Percentiles rank a stretch among this genome's conserved stretches.
These are phyloP conservation scores for Phortica magna DNA, from an alignment of 2,888 invertebrate genomes.

Conservation along the genomic window DNA sequence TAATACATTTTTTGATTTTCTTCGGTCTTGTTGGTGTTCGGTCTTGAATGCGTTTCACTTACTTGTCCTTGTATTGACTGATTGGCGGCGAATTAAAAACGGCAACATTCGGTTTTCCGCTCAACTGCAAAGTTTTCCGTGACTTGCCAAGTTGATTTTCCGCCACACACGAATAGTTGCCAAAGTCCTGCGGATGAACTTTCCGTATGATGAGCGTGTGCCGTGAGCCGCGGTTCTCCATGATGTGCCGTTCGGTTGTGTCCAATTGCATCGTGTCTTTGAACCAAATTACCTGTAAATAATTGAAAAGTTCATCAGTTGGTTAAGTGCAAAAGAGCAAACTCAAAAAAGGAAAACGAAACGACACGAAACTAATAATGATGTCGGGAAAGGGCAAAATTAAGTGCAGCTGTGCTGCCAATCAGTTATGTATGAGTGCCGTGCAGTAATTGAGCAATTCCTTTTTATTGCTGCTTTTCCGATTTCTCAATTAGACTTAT, in stretches of 20 bases:
- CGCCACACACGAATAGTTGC: conserved; percentile 85
- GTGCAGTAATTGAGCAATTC: background rate
- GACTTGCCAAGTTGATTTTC: conserved; percentile 84
- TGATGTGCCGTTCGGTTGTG: conserved; percentile 83
- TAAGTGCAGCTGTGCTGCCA: background rate
- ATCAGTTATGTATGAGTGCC: background rate
- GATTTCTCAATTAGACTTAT: too few relatives aligned
- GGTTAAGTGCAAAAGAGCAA: background rate
- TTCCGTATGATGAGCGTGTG: conserved; percentile 84
- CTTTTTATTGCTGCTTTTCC: background rate
- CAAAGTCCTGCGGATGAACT: conserved; percentile 84
- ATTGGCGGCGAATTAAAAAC: conserved; percentile 82
- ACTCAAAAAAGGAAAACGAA: background rate
- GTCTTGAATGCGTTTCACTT: conserved; percentile 55
- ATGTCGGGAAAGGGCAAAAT: background rate
- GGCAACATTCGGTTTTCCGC: conserved; percentile 83
- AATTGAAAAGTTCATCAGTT: conserved; percentile 59
- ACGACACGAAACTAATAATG: background rate
- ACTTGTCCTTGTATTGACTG: conserved; percentile 80
- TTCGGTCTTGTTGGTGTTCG: background rate
- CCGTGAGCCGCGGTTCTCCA: conserved; percentile 83
- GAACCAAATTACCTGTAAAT: conserved; percentile 83
- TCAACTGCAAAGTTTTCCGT: conserved; percentile 83
- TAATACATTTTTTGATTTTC: background rate
- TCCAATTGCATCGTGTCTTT: conserved; percentile 84